Evolutionary conservation across 2,888 invertebrate genomes (phyloP).

Genomic region (Pristionchus japonicus): DNA sequence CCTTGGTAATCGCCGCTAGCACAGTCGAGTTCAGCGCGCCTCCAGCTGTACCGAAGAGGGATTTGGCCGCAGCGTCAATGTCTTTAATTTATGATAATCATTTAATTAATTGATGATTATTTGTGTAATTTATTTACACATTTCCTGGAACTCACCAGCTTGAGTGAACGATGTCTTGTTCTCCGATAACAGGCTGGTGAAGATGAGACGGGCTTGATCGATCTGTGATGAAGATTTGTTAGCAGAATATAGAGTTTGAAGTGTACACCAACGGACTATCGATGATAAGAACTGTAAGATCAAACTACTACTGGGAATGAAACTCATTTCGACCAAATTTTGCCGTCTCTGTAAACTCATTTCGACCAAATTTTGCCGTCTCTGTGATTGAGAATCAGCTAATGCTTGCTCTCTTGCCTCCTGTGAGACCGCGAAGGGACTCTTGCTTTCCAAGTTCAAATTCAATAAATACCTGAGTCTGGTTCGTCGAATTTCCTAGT

Average conservation of each 20-base stretch:
- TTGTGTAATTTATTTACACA: not conserved
- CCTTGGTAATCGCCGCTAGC: slow-evolving; percentile 4
- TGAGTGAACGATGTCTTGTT: slow-evolving; percentile 38
- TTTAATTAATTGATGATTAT: too few species aligned
- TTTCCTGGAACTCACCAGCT: not conserved
- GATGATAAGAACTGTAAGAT: too few species aligned
- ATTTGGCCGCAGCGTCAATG: slow-evolving; percentile 8
- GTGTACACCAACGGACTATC: too few species aligned
- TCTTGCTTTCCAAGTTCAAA: not conserved
- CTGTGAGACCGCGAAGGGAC: too few species aligned
- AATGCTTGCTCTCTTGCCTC: too few species aligned
- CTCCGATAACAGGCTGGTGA: not conserved
- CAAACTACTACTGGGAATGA: too few species aligned
- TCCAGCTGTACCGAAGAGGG: slow-evolving; percentile 32
- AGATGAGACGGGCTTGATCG: slow-evolving; percentile 32
- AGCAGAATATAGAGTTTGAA: too few species aligned
- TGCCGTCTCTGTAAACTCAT: too few species aligned
- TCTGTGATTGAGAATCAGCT: too few species aligned
- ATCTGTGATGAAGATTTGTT: not conserved
- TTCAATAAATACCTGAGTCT: not conserved
- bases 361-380: too few species aligned
- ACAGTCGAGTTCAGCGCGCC: not conserved
- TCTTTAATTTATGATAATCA: too few species aligned
- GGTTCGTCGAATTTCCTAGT: slow-evolving; percentile 4
- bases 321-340: too few species aligned